Conservation (phyloP, 2,888 invertebrate species). For the Anodontia alba region DNA sequence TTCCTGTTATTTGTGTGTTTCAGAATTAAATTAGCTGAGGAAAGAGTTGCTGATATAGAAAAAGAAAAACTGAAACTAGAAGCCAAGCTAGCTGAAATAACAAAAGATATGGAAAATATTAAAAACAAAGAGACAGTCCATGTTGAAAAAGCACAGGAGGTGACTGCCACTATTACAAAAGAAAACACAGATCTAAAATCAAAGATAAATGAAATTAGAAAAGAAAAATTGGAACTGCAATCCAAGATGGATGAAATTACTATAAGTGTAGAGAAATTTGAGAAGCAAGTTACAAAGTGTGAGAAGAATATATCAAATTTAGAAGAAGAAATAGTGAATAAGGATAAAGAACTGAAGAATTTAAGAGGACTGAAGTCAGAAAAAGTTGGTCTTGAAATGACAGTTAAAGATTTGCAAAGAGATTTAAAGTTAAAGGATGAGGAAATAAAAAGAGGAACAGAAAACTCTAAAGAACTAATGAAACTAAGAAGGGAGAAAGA, state of each 20-base stretch:
- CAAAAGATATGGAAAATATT: conserved; percentile 83
- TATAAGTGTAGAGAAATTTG: conserved; percentile 48
- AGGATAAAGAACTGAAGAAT: conserved; percentile 50
- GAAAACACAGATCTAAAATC: conserved; percentile 55
- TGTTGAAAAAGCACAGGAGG: conserved; percentile 71
- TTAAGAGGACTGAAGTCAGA: conserved; percentile 49
- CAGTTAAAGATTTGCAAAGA: conserved; percentile 54
- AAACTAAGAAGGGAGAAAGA: conserved; percentile 84
- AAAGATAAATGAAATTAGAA: conserved; percentile 47
- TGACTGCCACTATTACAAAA: conserved; percentile 39
- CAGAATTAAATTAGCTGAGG: conserved; percentile 65
- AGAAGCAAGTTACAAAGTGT: conserved; percentile 56
- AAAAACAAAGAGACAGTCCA: conserved; percentile 79
- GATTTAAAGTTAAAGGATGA: conserved; percentile 58
- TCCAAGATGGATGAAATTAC: conserved; percentile 48
- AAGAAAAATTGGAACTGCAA: conserved; percentile 57
- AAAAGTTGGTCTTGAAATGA: conserved; percentile 62
- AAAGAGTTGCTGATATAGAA: conserved; percentile 62
- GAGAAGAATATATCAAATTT: conserved; percentile 49
- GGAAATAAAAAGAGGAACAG: conserved; percentile 55
- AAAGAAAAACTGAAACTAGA: conserved; percentile 63
- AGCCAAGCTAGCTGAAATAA: conserved; percentile 39
- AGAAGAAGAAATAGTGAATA: conserved; percentile 51
- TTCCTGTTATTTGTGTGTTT: background rate
- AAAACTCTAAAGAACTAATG: conserved; percentile 50